Base-by-base conservation (phyloP, 1,140 invertebrate species). In the Drosophila carrolli region DNA sequence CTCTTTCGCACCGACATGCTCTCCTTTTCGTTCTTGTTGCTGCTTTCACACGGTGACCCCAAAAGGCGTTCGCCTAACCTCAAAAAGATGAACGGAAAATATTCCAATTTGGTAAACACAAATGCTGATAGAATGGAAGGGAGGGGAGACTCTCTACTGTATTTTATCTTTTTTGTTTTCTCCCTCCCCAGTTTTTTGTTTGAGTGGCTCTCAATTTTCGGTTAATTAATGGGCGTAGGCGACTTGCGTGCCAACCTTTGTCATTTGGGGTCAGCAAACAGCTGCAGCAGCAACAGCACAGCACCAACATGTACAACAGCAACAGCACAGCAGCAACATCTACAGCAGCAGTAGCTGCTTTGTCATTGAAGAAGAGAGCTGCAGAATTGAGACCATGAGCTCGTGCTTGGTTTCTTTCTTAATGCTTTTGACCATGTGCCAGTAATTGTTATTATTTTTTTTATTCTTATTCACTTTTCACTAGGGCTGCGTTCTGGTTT, bases 91-190 rank as follows among this genome's bases (percentile, higher is more conserved):
- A 66, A 68, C 65, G 40, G 29, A 75, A 81, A 82, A 77, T 81
- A 66, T 77, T 61, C 80, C 54, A 67, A 60, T 63, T 81, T 81
- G 63, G 66, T 81, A 77, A 81, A 81, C 78, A 81, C 75, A 78
- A 65, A 74, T 77, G 74, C 78, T 74, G 61, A 81, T 32, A 32
- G 29, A 32, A 23, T 81, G 78, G 27, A 32, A 1, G 47, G 47
- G 27, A 13, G 29, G 48, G 54, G 58, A 66, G n/a, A n/a, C 23
- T 76, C 40, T 35, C 56, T n/a, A 10, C 13, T 23, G 40, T 46
- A 8, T 60, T 60, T 58, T 32, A n/a, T 32, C 11, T 60, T 63
- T 56, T 65, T 58, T 50, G 50, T 35, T 48, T 14, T 23, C 23
- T 3, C 4, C 23, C 23, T 2, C 2, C 23, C 23, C 23, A 0